Percentiles rank a stretch among this genome's conserved stretches.
phyloP scores from a whole-genome alignment of 2,888 invertebrate genomes.

The Hymenopus coronatus region DNA sequence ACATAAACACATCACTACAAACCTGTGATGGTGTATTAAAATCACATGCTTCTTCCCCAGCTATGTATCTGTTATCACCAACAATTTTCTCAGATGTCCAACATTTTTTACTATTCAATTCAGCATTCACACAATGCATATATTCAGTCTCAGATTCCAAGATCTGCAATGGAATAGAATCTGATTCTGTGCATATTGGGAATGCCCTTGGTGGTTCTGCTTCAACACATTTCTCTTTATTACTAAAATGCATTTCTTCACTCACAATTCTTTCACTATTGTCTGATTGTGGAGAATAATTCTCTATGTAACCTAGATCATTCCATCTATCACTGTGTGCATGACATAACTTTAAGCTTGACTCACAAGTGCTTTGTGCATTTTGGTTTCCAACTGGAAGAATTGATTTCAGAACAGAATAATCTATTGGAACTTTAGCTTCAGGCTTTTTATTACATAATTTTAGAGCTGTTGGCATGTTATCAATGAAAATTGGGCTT shows the following conservation, averaged over 20 bases:
- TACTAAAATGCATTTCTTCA: not conserved
- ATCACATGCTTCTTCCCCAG: not conserved
- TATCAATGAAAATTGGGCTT: not conserved
- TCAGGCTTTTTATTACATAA: not conserved
- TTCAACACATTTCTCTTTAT: not conserved
- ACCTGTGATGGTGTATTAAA: not conserved
- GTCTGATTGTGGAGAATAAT: not conserved
- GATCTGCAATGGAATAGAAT: not conserved
- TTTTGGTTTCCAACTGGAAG: not conserved
- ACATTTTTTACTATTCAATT: not conserved
- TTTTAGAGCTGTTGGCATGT: not conserved
- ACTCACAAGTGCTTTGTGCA: not conserved
- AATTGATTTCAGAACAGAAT: not conserved
- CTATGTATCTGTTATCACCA: not conserved
- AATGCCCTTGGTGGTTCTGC: not conserved
- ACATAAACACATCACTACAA: not conserved
- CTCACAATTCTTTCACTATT: not conserved
- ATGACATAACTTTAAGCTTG: not conserved
- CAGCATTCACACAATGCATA: not conserved
- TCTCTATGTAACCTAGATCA: not conserved
- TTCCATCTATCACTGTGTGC: not conserved
- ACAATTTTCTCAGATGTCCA: not conserved
- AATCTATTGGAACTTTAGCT: not conserved
- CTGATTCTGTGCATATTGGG: not conserved
- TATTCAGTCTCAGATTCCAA: not conserved